phyloP scores from a whole-genome alignment of 1,140 invertebrate species.

The Telenomus remus region DNA sequence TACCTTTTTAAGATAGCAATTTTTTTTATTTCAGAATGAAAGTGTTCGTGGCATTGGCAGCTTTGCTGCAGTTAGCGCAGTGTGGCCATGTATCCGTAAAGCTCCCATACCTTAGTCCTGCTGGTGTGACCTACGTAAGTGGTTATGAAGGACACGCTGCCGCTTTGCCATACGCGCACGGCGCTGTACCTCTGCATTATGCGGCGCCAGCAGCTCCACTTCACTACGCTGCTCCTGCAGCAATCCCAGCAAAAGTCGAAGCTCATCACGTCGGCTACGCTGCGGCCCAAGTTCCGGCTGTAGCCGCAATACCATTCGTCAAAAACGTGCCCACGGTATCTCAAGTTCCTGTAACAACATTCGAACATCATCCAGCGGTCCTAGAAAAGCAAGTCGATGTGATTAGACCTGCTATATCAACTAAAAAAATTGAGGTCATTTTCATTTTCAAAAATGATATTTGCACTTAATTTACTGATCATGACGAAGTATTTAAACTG shows the following conservation, averaged over 20 bases:
- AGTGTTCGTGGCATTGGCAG: conserved; percentile 63
- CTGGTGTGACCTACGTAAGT: conserved; percentile 73
- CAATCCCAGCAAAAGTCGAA: conserved; percentile 64
- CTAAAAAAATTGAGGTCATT: conserved; percentile 72
- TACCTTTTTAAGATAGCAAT: neutral
- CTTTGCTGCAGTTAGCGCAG: conserved; percentile 63
- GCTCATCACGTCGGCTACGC: conserved; percentile 68
- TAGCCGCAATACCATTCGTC: conserved; percentile 73
- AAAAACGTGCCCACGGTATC: conserved; percentile 75
- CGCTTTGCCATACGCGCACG: conserved; percentile 51
- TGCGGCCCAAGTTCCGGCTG: conserved; percentile 63
- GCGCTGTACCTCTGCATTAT: conserved; percentile 36
- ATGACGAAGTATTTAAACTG: too few relatives aligned
- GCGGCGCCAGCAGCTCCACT: conserved; percentile 38
- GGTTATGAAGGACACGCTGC: conserved; percentile 60
- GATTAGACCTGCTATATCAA: conserved; percentile 75
- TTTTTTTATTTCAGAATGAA: conserved; percentile 57
- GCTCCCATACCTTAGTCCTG: conserved; percentile 74
- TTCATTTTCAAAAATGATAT: neutral
- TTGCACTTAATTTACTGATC: too few relatives aligned
- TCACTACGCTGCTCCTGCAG: conserved; percentile 55
- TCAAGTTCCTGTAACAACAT: conserved; percentile 75
- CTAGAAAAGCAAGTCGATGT: conserved; percentile 77
- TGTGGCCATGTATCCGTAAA: conserved; percentile 67
- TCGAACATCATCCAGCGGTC: conserved; percentile 74